Evolutionary conservation across 1,140 invertebrate species (phyloP).

Genomic region (Polypedilum pembai): DNA sequence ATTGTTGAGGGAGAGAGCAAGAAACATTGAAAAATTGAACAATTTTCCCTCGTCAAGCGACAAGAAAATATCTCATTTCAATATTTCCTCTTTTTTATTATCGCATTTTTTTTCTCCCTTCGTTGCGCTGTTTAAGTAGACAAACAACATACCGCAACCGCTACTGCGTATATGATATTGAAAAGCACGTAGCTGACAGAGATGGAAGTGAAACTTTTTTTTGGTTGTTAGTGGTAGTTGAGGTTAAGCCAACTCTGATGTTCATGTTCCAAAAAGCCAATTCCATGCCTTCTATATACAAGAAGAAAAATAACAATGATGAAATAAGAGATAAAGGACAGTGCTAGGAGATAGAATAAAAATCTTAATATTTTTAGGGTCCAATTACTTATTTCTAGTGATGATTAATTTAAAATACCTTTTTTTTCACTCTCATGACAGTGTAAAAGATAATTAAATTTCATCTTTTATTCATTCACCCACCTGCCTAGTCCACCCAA

Average conservation of each 20-base stretch:
- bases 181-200: slow-evolving; percentile 37
- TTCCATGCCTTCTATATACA: not conserved
- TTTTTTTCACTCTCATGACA: slow-evolving; percentile 23
- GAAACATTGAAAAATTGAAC: slow-evolving; percentile 1
- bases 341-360: not conserved
- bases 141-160: not conserved
- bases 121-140: not conserved
- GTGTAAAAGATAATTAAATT: slow-evolving; percentile 26
- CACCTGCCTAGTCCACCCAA: not conserved
- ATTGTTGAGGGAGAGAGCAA: not conserved
- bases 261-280: slow-evolving; percentile 34
- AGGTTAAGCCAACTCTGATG: too few relatives aligned
- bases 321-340: not conserved
- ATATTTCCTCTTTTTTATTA: slow-evolving; percentile 21
- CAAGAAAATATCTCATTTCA: slow-evolving; percentile 26
- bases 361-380: not conserved
- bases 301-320: not conserved
- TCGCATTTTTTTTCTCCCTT: not conserved
- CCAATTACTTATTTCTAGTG: not conserved
- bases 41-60: not conserved
- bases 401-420: not conserved
- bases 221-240: too few relatives aligned
- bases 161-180: too few relatives aligned
- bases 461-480: not conserved
- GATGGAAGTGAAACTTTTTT: slow-evolving; percentile 31